Conservation (phyloP, 2,888 invertebrate genomes). For the Entomobrya multifasciata region DNA sequence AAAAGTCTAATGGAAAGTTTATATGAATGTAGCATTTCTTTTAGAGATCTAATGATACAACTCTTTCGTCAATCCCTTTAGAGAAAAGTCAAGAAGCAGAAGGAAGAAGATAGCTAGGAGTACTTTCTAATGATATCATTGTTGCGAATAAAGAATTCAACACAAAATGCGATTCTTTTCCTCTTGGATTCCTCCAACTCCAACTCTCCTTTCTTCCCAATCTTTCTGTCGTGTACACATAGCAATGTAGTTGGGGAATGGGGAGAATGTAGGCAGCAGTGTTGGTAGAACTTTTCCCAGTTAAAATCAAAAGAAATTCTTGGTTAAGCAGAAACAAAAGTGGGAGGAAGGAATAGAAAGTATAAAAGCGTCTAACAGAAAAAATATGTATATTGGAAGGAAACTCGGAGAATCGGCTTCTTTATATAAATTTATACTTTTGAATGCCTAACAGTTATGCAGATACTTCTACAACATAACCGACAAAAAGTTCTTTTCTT, state of each 20-base stretch:
- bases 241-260: not conserved
- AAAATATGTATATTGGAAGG: too few relatives aligned
- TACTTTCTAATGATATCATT: slow-evolving; percentile 38
- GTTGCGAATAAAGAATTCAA: slow-evolving; percentile 41
- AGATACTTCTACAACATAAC: not conserved
- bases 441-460: not conserved
- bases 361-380: not conserved
- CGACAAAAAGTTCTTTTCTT: not conserved
- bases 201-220: slow-evolving; percentile 17
- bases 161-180: slow-evolving; percentile 35
- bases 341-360: slow-evolving; percentile 7
- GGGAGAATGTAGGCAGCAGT: too few relatives aligned
- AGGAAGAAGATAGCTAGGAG: slow-evolving; percentile 10
- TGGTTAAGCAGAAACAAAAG: slow-evolving; percentile 31
- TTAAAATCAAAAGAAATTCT: slow-evolving; percentile 12
- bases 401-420: not conserved
- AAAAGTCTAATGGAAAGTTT: too few relatives aligned
- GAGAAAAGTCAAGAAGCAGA: slow-evolving; percentile 29
- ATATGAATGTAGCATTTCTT: not conserved
- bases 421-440: too few relatives aligned
- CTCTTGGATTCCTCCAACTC: slow-evolving; percentile 40
- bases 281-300: not conserved
- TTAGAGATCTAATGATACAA: slow-evolving; percentile 24
- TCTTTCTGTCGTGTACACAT: not conserved
- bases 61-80: slow-evolving; percentile 30